phyloP scores from a whole-genome alignment of 2,888 invertebrate genomes.

The Heteropelma amictum region DNA sequence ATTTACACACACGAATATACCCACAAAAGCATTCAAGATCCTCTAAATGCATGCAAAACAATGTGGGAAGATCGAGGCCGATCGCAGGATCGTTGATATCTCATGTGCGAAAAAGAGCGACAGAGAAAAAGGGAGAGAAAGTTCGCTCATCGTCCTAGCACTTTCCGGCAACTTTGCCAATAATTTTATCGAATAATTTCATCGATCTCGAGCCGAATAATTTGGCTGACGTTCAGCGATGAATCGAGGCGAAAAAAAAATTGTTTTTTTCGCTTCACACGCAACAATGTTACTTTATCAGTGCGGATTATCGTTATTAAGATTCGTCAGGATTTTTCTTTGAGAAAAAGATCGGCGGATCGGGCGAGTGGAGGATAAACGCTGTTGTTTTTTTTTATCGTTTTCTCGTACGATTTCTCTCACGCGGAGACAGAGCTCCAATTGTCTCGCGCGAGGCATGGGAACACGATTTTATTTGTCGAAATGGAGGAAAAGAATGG shows the following conservation, averaged over 20 bases:
- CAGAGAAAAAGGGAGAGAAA: neutral
- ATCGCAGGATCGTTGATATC: constrained; percentile 6
- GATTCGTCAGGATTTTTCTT: too few relatives aligned
- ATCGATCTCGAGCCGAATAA: too few relatives aligned
- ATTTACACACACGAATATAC: too few relatives aligned
- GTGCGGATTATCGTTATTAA: too few relatives aligned
- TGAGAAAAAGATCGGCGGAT: neutral
- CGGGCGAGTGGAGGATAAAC: neutral
- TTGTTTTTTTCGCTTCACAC: neutral
- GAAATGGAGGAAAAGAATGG: constrained; percentile 1
- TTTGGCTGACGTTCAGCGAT: too few relatives aligned
- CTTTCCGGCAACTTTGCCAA: neutral
- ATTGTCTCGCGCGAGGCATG: constrained; percentile 47
- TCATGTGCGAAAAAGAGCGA: neutral
- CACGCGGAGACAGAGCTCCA: constrained; percentile 36
- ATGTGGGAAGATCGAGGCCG: constrained; percentile 39
- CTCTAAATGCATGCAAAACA: constrained; percentile 44
- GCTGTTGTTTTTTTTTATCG: neutral
- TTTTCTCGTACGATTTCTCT: constrained; percentile 29
- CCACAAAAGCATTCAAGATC: too few relatives aligned
- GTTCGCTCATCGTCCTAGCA: too few relatives aligned
- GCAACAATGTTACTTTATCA: neutral
- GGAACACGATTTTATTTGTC: constrained; percentile 32
- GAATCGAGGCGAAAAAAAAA: too few relatives aligned
- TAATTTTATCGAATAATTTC: neutral